phyloP scores from a whole-genome alignment of 2,797 vertebrate genomes.

The Taeniopygia guttata region DNA sequence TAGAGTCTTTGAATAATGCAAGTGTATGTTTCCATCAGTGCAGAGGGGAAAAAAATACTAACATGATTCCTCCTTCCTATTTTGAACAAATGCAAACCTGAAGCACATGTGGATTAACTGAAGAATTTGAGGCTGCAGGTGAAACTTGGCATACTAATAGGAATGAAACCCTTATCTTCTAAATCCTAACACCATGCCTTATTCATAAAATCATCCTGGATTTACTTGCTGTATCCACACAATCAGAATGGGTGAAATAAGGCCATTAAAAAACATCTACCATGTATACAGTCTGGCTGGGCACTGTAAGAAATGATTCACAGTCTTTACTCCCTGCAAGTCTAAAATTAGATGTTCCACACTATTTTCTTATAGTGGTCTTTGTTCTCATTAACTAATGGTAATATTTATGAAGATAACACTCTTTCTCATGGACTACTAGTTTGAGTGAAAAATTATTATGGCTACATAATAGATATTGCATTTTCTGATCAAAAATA shows the following conservation, averaged over 20 bases:
- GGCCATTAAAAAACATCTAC: not conserved
- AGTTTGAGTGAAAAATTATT: not conserved
- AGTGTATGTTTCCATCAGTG: not conserved
- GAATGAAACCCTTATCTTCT: not conserved
- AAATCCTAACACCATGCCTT: not conserved
- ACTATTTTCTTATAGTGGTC: not conserved
- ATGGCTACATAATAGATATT: not conserved
- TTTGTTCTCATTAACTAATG: not conserved
- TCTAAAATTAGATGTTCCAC: not conserved
- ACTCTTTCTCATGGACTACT: not conserved
- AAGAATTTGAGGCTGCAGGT: not conserved
- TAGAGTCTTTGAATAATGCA: not conserved
- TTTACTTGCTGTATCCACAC: not conserved
- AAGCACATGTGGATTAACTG: not conserved
- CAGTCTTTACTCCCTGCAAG: not conserved
- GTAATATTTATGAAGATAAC: not conserved
- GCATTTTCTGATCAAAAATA: not conserved
- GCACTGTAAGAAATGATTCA: not conserved
- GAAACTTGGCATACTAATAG: not conserved
- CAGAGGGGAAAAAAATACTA: not conserved
- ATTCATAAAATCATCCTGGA: not conserved
- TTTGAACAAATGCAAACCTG: constrained; percentile 22
- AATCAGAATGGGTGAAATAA: not conserved
- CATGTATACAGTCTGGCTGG: not conserved
- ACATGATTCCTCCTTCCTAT: not conserved